A percentile compares a stretch with the other conserved stretches of the same genome.
phyloP scores from a whole-genome alignment of 2,797 vertebrate genomes.

The Podargus strigoides region DNA sequence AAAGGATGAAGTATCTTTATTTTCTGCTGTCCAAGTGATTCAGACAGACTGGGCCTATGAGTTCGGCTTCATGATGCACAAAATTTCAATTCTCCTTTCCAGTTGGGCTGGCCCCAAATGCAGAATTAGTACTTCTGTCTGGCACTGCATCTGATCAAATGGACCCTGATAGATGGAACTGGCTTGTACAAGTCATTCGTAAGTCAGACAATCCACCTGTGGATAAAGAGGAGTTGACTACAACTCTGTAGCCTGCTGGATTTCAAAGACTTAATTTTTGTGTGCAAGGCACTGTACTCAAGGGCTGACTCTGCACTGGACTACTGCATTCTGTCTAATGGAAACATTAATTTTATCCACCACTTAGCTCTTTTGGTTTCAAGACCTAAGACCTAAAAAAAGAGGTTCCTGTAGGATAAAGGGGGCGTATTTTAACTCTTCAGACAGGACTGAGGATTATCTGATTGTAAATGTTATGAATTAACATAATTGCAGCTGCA shows the following conservation, averaged over 20 bases:
- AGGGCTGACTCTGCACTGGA: background rate
- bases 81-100: background rate
- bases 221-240: background rate
- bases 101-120: background rate
- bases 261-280: background rate
- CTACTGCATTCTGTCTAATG: background rate
- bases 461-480: background rate
- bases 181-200: background rate
- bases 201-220: constrained; percentile 1
- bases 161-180: background rate
- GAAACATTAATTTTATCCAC: background rate
- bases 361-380: background rate
- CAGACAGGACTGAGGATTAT: background rate
- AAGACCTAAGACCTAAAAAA: background rate
- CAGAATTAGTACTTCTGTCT: background rate
- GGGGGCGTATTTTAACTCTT: background rate
- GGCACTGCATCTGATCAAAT: background rate
- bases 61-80: background rate
- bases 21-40: background rate
- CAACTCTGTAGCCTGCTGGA: background rate
- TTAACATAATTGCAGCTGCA: background rate
- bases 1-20: background rate
- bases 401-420: background rate
- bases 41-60: background rate
- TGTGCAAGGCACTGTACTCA: background rate